Evolutionary conservation across 1,140 invertebrate species (phyloP).

Genomic region (Sogatella furcifera): DNA sequence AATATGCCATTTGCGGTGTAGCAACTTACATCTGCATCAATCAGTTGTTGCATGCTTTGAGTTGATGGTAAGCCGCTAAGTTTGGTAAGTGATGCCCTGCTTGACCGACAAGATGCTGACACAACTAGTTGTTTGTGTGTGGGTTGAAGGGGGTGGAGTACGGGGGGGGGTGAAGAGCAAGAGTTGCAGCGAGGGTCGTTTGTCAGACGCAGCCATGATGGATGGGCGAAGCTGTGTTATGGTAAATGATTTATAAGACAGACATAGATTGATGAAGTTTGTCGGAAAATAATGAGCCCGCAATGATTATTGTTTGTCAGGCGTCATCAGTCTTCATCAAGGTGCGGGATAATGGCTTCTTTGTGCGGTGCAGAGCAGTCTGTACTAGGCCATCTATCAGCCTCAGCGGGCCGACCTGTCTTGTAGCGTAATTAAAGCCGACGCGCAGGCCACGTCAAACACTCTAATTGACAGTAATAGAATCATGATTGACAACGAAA

Average conservation of each 20-base stretch:
- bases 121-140: no score
- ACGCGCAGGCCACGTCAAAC: slow-evolving; percentile 1
- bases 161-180: no score
- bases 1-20: no score
- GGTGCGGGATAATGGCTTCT: slow-evolving; percentile 6
- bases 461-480: slow-evolving; percentile 12
- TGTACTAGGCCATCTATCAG: slow-evolving; percentile 6
- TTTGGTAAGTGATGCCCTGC: no score
- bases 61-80: no score
- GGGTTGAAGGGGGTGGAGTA: no score
- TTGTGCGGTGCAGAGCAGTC: background rate
- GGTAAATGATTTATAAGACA: slow-evolving; percentile 16
- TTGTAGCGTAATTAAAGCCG: slow-evolving; percentile 6
- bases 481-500: slow-evolving; percentile 8
- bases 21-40: no score
- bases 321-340: slow-evolving; percentile 5
- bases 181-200: no score
- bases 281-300: slow-evolving; percentile 4
- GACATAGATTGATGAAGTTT: slow-evolving; percentile 14
- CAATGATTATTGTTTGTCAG: slow-evolving; percentile 7
- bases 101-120: no score
- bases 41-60: no score
- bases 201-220: background rate
- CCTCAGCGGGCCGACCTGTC: background rate
- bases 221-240: slow-evolving; percentile 1